Evolutionary conservation across 2,113 vertebrate species (phyloP), one percentile per base, ranked within the genome.

Genomic region (Carlito syrichta): DNA sequence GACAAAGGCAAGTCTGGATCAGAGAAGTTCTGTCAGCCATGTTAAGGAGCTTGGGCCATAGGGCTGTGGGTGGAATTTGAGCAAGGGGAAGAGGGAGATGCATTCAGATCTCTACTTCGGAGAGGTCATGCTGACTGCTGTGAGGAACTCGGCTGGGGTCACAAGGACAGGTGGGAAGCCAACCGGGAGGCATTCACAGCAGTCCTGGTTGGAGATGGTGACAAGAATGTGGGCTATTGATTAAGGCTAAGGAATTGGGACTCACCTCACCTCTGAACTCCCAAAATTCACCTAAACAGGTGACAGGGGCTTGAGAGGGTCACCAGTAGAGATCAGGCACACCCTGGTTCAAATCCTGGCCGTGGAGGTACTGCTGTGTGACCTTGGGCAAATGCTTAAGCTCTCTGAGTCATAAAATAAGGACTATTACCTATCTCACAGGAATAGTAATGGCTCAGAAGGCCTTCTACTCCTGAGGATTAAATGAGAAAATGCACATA

Each of bases 341-440:
- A 60, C 5, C 22, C 45, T 3, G 2, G 10, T 27, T 54, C 8
- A 38, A 43, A 76, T 85, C 82, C 50, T 32, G 4, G 20, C n/a
- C 78, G 7, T 5, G 23, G 78, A 74, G 27, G 54, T 71, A 71
- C 48, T 56, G 32, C 32, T 63, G 13, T 52, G 58, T 76, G 48
- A 16, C 22, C 82, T 43, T 69, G 60, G 48, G n/a, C 17, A 8
- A 50, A n/a, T 0, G 0, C 23, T 20, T 9, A 30, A 35, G 14
- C 30, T 87, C 8, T 91, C 54, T 58, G 62, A 79, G 14, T 62
- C 90, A 35, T 50, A 63, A 56, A 3, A 38, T 48, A 78, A 38
- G 27, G 12, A 62, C 8, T 9, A 32, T 60, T 38, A 22, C 38
- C 74, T 13, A 0, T 4, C 14, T 54, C n/a, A 0, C 6, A 20